Evolutionary conservation across 2,113 vertebrate species (phyloP).

Genomic region (Rissa tridactyla): DNA sequence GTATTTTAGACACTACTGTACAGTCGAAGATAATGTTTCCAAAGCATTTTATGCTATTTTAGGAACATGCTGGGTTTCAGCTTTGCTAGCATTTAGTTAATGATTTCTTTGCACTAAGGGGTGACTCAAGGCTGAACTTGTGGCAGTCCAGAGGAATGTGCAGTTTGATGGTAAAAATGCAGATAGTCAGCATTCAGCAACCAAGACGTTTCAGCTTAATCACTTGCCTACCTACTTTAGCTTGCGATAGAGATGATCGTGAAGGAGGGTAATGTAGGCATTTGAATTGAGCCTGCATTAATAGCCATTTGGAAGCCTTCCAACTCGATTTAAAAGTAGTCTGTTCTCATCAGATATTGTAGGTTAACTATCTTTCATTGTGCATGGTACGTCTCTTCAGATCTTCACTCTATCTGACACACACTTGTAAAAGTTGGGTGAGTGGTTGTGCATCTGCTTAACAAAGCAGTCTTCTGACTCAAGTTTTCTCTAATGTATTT

Average conservation of each 20-base stretch:
- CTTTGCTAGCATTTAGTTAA: neutral
- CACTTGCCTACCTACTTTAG: neutral
- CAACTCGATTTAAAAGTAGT: neutral
- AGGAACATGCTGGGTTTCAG: neutral
- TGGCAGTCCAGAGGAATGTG: neutral
- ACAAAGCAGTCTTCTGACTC: neutral
- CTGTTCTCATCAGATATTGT: neutral
- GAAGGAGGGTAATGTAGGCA: neutral
- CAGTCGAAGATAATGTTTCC: neutral
- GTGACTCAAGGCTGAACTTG: neutral
- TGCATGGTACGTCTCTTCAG: neutral
- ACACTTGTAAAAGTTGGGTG: neutral
- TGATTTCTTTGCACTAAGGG: neutral
- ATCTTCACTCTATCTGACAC: neutral
- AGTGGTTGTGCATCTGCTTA: neutral
- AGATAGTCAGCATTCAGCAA: neutral
- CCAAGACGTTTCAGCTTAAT: neutral
- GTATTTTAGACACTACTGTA: neutral
- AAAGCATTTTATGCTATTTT: neutral
- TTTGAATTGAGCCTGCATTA: neutral
- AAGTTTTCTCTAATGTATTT: neutral
- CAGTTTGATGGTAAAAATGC: neutral
- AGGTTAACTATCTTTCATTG: neutral
- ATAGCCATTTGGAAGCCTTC: neutral
- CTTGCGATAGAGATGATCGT: neutral